Evolutionary conservation across 2,113 vertebrate genomes (phyloP), one percentile per base, ranked within the genome.

Genomic region (Heliornis fulica): DNA sequence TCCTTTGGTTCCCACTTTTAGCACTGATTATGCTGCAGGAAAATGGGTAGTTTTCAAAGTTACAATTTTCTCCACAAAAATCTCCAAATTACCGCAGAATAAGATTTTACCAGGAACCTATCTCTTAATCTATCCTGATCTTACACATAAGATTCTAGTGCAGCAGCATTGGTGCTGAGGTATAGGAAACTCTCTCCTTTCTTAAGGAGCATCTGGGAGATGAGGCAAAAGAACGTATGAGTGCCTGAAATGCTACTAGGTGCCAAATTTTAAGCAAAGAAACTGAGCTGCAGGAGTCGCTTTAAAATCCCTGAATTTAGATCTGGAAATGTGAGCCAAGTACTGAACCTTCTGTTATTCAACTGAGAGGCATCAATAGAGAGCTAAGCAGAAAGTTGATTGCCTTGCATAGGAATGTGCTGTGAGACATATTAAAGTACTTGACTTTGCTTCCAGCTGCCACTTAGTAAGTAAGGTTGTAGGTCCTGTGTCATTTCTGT

Each of bases 41-140:
- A 29, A 82, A 40, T 10, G 9, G 66, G 36, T 22, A 4, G 9
- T 83, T 87, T n/a, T 80, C 41, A 61, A 57, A 70, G n/a, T n/a
- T 19, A 31, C 0, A 0, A 15, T 75, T 83, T 28, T 10, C 15
- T 11, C 3, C 22, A 3, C 1, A 16, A n/a, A 50, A 66, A 51
- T 56, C 53, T 66, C 29, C 21, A 59, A 5, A 18, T 48, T 40
- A 76, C 65, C 71, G 22, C 13, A 41, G 34, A 80, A 53, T 5
- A 34, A 3, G 5, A 41, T 87, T 31, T 92, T 61, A 38, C 7
- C 13, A 38, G 46, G 31, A 75, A 46, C 26, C 11, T 31, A 19
- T 56, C 45, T 50, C 75, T 75, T 60, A 38, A 38, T 48, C 57
- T 71, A 19, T 56, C 14, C 56, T 68, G n/a, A n/a, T n/a, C n/a